Percentiles rank a stretch among this genome's conserved stretches.
Conservation (phyloP, 2,797 vertebrate genomes). For the Ctenopoma multispine region DNA sequence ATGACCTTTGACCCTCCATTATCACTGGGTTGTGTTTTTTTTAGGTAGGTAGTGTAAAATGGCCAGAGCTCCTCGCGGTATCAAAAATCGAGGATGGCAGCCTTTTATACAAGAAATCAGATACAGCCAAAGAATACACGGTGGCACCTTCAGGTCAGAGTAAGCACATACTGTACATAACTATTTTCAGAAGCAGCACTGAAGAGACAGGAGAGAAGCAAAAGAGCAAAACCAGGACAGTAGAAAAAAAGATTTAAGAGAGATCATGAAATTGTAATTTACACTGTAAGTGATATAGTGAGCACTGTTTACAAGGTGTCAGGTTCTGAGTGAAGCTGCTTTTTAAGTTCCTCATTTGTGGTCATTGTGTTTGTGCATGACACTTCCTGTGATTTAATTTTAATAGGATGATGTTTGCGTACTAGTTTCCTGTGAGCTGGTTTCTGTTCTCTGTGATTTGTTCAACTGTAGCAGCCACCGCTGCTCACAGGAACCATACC, state of each 20-base stretch:
- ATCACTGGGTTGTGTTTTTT: not conserved
- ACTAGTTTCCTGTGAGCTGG: not conserved
- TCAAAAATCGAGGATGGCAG: not conserved
- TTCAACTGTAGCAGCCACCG: not conserved
- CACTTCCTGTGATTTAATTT: not conserved
- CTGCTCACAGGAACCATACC: not conserved
- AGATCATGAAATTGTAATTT: slow-evolving; percentile 18
- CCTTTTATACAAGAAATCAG: not conserved
- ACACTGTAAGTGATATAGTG: not conserved
- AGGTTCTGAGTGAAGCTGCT: not conserved
- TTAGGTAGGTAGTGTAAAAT: not conserved
- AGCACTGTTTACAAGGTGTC: not conserved
- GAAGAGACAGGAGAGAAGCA: not conserved
- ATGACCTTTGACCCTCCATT: slow-evolving; percentile 20
- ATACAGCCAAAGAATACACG: not conserved
- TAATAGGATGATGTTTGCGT: not conserved
- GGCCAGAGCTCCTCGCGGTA: accelerated
- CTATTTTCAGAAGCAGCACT: not conserved
- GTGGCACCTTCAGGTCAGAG: not conserved
- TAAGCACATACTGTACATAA: not conserved
- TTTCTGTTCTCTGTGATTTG: slow-evolving; percentile 17
- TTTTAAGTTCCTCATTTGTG: slow-evolving; percentile 1
- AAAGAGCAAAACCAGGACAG: not conserved
- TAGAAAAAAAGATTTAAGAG: slow-evolving; percentile 7
- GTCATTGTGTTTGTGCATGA: not conserved